These are phyloP conservation scores for Pangasius djambal DNA, from an alignment of 2,797 vertebrate genomes.

Conservation along the genomic window DNA sequence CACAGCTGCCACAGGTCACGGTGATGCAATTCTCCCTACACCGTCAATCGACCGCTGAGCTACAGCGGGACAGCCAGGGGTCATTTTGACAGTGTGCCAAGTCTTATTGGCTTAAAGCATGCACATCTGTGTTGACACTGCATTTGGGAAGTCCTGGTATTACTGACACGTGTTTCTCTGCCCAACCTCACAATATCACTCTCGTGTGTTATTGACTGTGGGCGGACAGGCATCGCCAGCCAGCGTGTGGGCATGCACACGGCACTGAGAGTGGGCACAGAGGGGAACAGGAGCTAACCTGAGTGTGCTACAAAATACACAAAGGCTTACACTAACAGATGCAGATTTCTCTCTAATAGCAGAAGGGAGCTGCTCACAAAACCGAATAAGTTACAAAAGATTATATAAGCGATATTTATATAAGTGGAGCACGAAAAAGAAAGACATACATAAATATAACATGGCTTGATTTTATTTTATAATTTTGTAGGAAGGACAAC, in stretches of 20 bases:
- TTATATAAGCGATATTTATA: not conserved
- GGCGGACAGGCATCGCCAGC: conserved; percentile 11
- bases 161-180: conserved; percentile 45
- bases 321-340: not conserved
- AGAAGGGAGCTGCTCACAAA: not conserved
- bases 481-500: not conserved
- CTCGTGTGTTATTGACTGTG: conserved; percentile 62
- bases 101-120: conserved; percentile 21
- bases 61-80: conserved; percentile 27
- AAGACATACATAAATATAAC: not conserved
- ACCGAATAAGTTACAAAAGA: not conserved
- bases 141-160: conserved; percentile 39
- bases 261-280: conserved; percentile 15
- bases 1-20: conserved; percentile 22
- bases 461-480: not conserved
- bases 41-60: conserved; percentile 15
- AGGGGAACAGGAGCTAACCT: conserved; percentile 31
- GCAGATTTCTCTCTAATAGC: not conserved
- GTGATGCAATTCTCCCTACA: conserved; percentile 10
- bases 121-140: conserved; percentile 22
- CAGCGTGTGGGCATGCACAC: conserved; percentile 13
- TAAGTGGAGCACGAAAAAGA: not conserved
- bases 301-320: not conserved
- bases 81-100: conserved; percentile 30
- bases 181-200: conserved; percentile 58